Conservation (phyloP, 92 coral and sea anemone genomes). For the Diadumene lineata region DNA sequence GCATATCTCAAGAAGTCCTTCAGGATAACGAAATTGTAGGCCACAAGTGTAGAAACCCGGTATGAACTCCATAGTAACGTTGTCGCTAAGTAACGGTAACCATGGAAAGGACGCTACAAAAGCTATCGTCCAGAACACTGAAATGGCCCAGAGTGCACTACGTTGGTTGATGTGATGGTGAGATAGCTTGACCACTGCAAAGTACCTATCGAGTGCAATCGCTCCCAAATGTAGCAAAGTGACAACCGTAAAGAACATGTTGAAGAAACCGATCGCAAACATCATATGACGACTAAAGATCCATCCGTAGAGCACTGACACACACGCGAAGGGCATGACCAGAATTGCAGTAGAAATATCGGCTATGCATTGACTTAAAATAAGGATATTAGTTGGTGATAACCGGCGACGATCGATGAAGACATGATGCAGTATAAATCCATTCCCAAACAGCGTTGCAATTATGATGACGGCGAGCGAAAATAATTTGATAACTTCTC, state of each 20-base stretch:
- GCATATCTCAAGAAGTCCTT: constrained; percentile 27
- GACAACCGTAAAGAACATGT: constrained; percentile 74
- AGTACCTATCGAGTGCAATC: constrained; percentile 68
- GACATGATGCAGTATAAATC: constrained; percentile 40
- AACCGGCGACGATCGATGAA: constrained; percentile 38
- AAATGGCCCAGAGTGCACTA: constrained; percentile 37
- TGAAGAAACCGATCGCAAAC: constrained; percentile 49
- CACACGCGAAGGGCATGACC: constrained; percentile 57
- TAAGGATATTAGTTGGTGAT: constrained; percentile 65
- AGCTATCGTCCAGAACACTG: constrained; percentile 47
- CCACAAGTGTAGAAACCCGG: constrained; percentile 76
- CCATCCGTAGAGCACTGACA: constrained; percentile 71
- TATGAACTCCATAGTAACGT: constrained; percentile 47
- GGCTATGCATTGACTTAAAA: constrained; percentile 67
- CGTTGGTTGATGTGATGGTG: constrained; percentile 10
- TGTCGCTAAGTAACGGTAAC: constrained; percentile 53
- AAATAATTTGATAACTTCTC: neutral
- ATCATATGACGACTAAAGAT: constrained; percentile 52
- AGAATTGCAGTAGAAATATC: constrained; percentile 70
- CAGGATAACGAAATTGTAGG: constrained; percentile 43
- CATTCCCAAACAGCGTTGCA: constrained; percentile 56
- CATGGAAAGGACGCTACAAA: constrained; percentile 63
- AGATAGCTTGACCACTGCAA: constrained; percentile 56
- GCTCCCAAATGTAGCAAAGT: constrained; percentile 61
- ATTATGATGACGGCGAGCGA: constrained; percentile 36